These are phyloP conservation scores for Ammospiza caudacuta DNA, from an alignment of 2,113 vertebrate genomes.

Conservation along the genomic window DNA sequence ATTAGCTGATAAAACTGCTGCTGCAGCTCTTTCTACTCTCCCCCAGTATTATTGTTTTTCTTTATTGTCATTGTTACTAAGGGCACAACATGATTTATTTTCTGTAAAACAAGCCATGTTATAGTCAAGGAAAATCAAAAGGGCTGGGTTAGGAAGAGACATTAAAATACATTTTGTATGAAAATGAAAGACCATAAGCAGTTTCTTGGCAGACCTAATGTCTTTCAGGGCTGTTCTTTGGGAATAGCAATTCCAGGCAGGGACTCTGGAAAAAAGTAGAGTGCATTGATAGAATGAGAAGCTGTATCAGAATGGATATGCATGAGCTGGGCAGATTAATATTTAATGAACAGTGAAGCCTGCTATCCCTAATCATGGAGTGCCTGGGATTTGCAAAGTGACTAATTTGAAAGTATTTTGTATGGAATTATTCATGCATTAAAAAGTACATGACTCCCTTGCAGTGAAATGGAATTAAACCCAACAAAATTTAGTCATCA, in stretches of 20 bases:
- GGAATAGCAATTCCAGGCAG: slow-evolving; percentile 34
- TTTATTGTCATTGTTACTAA: not conserved
- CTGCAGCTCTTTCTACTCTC: not conserved
- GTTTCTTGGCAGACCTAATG: slow-evolving; percentile 4
- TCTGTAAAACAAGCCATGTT: not conserved
- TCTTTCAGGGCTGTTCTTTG: slow-evolving; percentile 22
- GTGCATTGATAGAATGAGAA: not conserved
- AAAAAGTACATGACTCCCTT: not conserved
- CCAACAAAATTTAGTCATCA: not conserved
- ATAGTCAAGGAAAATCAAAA: not conserved
- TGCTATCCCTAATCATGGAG: slow-evolving; percentile 43
- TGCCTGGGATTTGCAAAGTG: slow-evolving; percentile 54
- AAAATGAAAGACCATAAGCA: slow-evolving; percentile 12
- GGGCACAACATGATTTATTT: slow-evolving; percentile 3
- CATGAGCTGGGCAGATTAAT: slow-evolving; percentile 30
- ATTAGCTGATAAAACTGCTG: not conserved
- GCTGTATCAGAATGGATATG: slow-evolving; percentile 12
- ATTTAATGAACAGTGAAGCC: slow-evolving; percentile 45
- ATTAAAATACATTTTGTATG: slow-evolving; percentile 3
- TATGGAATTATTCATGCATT: slow-evolving; percentile 52
- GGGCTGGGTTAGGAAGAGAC: not conserved
- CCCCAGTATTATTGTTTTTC: not conserved
- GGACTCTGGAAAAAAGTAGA: not conserved
- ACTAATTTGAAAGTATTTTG: slow-evolving; percentile 41
- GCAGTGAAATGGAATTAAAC: not conserved